A percentile compares a stretch with the other conserved stretches of the same genome.
Conservation (phyloP, 2,113 vertebrate species). For the Alexandromys fortis region DNA sequence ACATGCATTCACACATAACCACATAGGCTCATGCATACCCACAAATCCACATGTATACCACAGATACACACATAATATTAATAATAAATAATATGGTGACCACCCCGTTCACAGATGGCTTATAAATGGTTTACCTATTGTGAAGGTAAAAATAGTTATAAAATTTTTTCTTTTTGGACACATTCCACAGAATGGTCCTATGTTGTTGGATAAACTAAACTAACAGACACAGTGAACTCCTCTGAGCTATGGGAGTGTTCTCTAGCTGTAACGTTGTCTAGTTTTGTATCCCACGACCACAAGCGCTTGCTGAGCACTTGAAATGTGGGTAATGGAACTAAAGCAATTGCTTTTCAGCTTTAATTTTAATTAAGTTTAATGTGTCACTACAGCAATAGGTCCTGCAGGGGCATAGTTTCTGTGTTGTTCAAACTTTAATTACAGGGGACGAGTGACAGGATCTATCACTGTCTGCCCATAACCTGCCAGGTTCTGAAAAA, state of each 20-base stretch:
- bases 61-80: neutral
- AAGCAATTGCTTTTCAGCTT: neutral
- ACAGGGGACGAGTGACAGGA: neutral
- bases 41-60: neutral
- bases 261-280: neutral
- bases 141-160: neutral
- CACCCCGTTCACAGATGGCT: neutral
- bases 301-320: neutral
- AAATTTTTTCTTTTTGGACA: neutral
- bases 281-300: neutral
- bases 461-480: neutral
- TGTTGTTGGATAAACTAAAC: neutral
- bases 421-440: neutral
- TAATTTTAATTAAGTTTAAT: constrained; percentile 20
- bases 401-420: neutral
- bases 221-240: neutral
- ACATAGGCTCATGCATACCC: neutral
- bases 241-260: neutral
- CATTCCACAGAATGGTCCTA: neutral
- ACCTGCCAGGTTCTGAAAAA: neutral
- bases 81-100: neutral
- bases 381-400: neutral
- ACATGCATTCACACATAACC: no score
- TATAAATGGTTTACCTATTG: neutral
- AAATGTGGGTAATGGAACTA: neutral